phyloP scores from a whole-genome alignment of 2,113 vertebrate genomes.

The Gadus chalcogrammus region DNA sequence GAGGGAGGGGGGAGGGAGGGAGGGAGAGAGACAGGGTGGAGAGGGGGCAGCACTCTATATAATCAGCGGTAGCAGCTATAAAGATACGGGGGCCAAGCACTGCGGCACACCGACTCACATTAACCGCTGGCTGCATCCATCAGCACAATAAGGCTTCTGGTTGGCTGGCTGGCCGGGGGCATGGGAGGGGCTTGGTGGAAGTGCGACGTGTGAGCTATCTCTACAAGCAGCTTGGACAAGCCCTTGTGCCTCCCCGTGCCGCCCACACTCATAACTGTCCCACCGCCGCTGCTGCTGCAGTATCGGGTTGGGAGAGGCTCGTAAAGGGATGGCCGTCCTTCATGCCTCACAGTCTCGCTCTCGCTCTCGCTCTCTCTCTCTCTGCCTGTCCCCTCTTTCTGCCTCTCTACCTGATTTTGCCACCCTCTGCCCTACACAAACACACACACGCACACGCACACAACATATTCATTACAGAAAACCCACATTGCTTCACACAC shows the following conservation, averaged over 20 bases:
- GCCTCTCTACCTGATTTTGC: conserved; percentile 31
- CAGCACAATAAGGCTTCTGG: conserved; percentile 51
- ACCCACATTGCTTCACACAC: background rate
- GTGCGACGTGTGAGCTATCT: conserved; percentile 3
- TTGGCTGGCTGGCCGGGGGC: conserved; percentile 33
- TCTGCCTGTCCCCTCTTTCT: conserved; percentile 52
- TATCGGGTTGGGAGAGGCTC: conserved; percentile 37
- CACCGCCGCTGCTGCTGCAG: conserved; percentile 10
- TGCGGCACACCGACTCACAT: conserved; percentile 54
- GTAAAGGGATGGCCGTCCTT: conserved; percentile 48
- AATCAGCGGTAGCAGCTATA: conserved; percentile 57
- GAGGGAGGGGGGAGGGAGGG: background rate
- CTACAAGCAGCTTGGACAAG: conserved; percentile 48
- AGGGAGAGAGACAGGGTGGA: conserved; percentile 13
- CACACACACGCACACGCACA: background rate
- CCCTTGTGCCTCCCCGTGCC: conserved; percentile 32
- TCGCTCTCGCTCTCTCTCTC: conserved; percentile 41
- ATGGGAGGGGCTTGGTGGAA: conserved; percentile 31
- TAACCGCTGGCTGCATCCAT: conserved; percentile 42
- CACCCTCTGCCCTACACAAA: background rate
- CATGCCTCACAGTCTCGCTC: conserved; percentile 47
- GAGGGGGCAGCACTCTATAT: conserved; percentile 43
- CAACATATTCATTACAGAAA: too few species aligned
- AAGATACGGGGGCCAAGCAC: conserved; percentile 47
- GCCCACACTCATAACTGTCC: conserved; percentile 19